Conservation (phyloP, 2,797 vertebrate species). For the Apogon hyalosoma region DNA sequence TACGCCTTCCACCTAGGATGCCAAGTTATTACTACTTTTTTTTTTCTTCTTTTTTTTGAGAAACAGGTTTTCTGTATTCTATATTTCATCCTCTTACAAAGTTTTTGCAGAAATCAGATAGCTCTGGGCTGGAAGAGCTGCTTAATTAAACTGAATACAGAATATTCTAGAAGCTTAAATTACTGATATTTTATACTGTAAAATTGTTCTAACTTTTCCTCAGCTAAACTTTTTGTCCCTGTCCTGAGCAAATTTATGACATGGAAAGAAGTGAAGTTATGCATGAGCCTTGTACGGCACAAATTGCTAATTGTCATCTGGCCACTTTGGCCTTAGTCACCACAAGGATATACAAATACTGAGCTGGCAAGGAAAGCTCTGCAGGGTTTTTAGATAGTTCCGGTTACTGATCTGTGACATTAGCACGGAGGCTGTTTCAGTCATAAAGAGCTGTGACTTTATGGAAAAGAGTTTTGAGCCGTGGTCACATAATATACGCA, state of each 20-base stretch:
- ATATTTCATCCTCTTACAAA: constrained; percentile 23
- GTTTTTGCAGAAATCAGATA: constrained; percentile 30
- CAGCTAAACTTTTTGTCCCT: not conserved
- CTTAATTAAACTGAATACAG: constrained; percentile 36
- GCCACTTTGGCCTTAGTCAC: constrained; percentile 27
- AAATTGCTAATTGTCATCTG: constrained; percentile 47
- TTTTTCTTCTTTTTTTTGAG: constrained; percentile 22
- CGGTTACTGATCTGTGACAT: constrained; percentile 49
- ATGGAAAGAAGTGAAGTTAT: constrained; percentile 40
- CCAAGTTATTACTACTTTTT: constrained; percentile 29
- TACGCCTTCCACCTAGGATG: constrained; percentile 24
- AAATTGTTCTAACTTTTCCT: constrained; percentile 20
- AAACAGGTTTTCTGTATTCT: constrained; percentile 39
- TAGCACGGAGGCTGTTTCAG: constrained; percentile 34
- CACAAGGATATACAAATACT: constrained; percentile 39
- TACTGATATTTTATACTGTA: constrained; percentile 19
- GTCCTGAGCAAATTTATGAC: constrained; percentile 29
- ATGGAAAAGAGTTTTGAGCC: constrained; percentile 30
- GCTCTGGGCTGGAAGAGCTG: not conserved
- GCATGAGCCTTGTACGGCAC: constrained; percentile 32
- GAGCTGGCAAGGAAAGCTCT: constrained; percentile 37
- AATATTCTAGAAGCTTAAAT: constrained; percentile 16
- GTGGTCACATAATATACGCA: constrained; percentile 11
- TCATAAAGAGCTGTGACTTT: constrained; percentile 32
- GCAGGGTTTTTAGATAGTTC: constrained; percentile 52